Evolutionary conservation across 2,888 invertebrate genomes (phyloP).

Genomic region (Anticlea derivata): DNA sequence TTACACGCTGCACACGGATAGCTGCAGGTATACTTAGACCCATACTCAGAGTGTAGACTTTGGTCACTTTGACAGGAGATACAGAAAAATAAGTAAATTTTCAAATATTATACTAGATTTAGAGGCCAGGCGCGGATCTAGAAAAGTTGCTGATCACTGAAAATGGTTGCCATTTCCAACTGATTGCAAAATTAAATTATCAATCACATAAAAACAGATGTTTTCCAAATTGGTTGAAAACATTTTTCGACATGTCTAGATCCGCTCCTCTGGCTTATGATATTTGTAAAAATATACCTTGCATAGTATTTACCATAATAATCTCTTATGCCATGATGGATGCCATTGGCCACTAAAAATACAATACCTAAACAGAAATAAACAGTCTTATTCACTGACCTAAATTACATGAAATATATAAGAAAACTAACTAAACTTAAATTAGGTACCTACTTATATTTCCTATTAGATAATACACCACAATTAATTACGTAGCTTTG

Average conservation of each 20-base stretch:
- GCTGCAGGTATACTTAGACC: slow-evolving; percentile 29
- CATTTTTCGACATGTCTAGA: too few species aligned
- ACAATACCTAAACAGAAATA: too few species aligned
- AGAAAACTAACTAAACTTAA: too few species aligned
- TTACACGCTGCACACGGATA: slow-evolving; percentile 30
- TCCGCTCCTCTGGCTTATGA: slow-evolving; percentile 23
- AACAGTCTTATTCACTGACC: too few species aligned
- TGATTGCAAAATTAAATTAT: slow-evolving; percentile 6
- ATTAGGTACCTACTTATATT: too few species aligned
- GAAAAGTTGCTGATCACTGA: not conserved
- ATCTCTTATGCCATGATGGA: too few species aligned
- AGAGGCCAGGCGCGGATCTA: slow-evolving; percentile 26
- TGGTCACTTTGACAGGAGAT: slow-evolving; percentile 26
- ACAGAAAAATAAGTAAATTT: slow-evolving; percentile 30
- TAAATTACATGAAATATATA: too few species aligned
- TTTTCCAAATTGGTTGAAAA: slow-evolving; percentile 17
- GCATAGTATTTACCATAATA: too few species aligned
- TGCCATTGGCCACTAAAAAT: too few species aligned
- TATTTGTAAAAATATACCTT: slow-evolving; percentile 2
- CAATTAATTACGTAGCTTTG: too few species aligned
- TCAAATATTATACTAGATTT: slow-evolving; percentile 14
- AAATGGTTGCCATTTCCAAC: slow-evolving; percentile 16
- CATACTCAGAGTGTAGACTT: slow-evolving; percentile 22
- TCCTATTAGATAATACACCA: too few species aligned
- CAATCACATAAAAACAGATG: not conserved